Evolutionary conservation across 2,888 invertebrate genomes (phyloP).

Genomic region (Cheilosia grossa): DNA sequence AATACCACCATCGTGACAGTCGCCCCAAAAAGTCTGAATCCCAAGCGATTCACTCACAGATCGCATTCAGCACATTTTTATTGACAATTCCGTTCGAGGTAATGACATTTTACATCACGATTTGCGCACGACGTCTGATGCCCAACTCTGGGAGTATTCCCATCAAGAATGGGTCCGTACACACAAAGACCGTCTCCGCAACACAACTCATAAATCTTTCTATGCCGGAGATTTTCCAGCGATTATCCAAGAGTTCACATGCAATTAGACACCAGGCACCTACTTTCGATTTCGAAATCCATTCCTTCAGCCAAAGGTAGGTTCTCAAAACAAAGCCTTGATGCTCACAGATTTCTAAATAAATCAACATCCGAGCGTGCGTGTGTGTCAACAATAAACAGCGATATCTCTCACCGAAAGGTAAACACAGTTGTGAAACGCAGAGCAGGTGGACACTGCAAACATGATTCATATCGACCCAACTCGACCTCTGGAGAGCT

Average conservation of each 20-base stretch:
- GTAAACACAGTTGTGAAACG: conserved; percentile 43
- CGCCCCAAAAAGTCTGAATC: conserved; percentile 7
- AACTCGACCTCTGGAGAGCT: conserved; percentile 7
- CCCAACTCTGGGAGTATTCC: conserved; percentile 44
- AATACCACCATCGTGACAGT: conserved; percentile 27
- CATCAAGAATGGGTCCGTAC: conserved; percentile 19
- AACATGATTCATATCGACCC: conserved; percentile 35
- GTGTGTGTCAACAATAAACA: conserved; percentile 60
- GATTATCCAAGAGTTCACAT: conserved; percentile 64
- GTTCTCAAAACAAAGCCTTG: conserved; percentile 50
- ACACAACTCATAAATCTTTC: conserved; percentile 54
- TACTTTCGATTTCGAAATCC: conserved; percentile 57
- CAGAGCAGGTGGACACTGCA: conserved; percentile 31
- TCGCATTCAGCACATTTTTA: conserved; percentile 10
- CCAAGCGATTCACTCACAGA: neutral
- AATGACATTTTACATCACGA: conserved; percentile 61
- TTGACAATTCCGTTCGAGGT: conserved; percentile 37
- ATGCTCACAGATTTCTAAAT: conserved; percentile 37
- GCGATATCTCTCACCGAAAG: conserved; percentile 11
- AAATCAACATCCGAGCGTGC: conserved; percentile 46
- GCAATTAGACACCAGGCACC: conserved; percentile 60
- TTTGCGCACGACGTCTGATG: conserved; percentile 7
- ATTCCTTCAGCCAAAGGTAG: conserved; percentile 15
- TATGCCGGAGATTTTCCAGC: conserved; percentile 57
- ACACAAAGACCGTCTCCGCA: conserved; percentile 42